Conservation (phyloP, 2,797 vertebrate genomes). For the Apodemus agrarius region DNA sequence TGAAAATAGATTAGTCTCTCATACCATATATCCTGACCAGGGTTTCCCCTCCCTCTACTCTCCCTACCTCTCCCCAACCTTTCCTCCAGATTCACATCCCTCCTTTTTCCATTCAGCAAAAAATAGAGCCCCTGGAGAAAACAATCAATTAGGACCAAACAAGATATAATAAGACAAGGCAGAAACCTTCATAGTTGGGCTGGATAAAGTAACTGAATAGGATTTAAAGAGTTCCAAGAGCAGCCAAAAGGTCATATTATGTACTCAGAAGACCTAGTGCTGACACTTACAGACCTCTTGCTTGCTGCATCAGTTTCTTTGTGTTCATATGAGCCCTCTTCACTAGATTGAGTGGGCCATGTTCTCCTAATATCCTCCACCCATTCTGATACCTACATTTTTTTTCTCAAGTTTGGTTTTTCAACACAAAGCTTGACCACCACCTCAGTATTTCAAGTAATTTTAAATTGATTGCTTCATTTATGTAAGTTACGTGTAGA, state of each 20-base stretch:
- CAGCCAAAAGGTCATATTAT: background rate
- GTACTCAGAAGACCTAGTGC: background rate
- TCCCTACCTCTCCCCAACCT: rapidly evolving
- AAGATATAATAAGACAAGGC: background rate
- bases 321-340: background rate
- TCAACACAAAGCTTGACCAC: background rate
- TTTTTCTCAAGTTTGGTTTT: background rate
- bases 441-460: background rate
- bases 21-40: background rate
- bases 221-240: background rate
- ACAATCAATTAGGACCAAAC: too few species aligned
- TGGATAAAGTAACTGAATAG: background rate
- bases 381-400: background rate
- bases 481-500: background rate
- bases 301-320: too few species aligned
- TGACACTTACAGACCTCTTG: background rate
- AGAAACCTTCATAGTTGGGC: too few species aligned
- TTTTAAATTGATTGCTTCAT: background rate
- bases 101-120: background rate
- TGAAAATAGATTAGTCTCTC: background rate
- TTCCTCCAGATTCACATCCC: too few species aligned
- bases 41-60: background rate
- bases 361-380: background rate
- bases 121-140: too few species aligned
- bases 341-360: too few species aligned